Conservation (phyloP, 1,140 invertebrate genomes). For the Homarus americanus region DNA sequence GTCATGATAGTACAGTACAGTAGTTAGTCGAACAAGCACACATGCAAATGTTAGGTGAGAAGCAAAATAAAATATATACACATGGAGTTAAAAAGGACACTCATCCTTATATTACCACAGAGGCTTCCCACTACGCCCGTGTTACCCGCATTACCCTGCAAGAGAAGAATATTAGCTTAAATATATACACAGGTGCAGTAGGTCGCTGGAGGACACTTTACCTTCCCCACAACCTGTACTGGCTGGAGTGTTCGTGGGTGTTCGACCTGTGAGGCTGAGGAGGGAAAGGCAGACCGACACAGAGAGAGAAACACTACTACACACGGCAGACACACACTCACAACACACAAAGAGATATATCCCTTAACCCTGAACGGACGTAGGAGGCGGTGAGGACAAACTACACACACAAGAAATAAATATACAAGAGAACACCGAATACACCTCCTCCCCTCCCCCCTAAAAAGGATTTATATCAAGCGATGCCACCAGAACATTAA, state of each 20-base stretch:
- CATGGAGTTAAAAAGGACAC: background rate
- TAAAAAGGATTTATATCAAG: no score
- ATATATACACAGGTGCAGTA: background rate
- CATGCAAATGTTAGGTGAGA: background rate
- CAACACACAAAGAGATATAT: background rate
- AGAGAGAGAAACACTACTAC: background rate
- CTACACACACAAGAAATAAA: no score
- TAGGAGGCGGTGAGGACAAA: background rate
- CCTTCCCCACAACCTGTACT: background rate
- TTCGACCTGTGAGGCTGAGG: background rate
- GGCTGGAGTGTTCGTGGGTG: background rate
- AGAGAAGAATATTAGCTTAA: constrained; percentile 18
- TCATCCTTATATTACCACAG: background rate
- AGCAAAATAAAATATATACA: background rate
- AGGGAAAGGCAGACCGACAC: background rate
- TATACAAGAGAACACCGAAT: no score
- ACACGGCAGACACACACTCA: constrained; percentile 2
- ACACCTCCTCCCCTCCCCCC: no score
- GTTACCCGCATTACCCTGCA: background rate
- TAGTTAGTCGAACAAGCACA: no score
- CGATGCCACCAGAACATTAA: background rate
- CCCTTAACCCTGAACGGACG: background rate
- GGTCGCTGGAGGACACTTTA: background rate
- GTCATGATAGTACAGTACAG: no score
- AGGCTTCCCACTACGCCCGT: background rate